A percentile compares a stretch with the other conserved stretches of the same genome.
These are phyloP conservation scores for Cercocebus atys DNA, from an alignment of 2,113 vertebrate genomes.

Conservation along the genomic window DNA sequence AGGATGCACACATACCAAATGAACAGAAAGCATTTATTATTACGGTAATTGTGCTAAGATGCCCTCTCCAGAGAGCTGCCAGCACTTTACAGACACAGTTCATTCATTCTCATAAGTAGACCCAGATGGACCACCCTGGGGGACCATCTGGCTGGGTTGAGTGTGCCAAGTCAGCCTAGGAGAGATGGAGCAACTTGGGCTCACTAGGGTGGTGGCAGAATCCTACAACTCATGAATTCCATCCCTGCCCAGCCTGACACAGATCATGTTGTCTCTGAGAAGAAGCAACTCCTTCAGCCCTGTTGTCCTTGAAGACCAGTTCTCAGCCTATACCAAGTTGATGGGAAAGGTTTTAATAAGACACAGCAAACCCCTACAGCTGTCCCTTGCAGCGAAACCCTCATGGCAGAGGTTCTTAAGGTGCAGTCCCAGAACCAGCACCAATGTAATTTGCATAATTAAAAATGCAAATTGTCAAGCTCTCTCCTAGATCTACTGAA, in stretches of 20 bases:
- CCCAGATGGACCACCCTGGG: constrained; percentile 67
- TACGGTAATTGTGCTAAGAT: neutral
- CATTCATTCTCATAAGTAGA: constrained; percentile 73
- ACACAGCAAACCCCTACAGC: too few relatives aligned
- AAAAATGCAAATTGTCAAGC: neutral
- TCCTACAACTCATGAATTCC: neutral
- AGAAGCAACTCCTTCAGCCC: neutral
- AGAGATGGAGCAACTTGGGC: neutral
- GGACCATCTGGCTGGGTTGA: constrained; percentile 53
- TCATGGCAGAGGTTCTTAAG: neutral
- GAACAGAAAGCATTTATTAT: constrained; percentile 41
- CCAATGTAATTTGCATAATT: neutral
- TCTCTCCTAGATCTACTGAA: neutral
- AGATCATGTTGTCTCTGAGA: neutral
- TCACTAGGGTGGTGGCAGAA: neutral
- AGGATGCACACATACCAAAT: neutral
- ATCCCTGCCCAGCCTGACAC: neutral
- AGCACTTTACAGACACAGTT: constrained; percentile 45
- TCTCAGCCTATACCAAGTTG: neutral
- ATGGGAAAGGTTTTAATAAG: neutral
- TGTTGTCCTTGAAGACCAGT: neutral
- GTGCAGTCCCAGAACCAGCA: neutral
- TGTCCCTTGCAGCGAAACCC: neutral
- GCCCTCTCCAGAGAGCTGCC: constrained; percentile 54
- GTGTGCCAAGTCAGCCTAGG: constrained; percentile 39